Conservation (phyloP, 2,113 vertebrate species). For the Poeciliopsis retropinna region DNA sequence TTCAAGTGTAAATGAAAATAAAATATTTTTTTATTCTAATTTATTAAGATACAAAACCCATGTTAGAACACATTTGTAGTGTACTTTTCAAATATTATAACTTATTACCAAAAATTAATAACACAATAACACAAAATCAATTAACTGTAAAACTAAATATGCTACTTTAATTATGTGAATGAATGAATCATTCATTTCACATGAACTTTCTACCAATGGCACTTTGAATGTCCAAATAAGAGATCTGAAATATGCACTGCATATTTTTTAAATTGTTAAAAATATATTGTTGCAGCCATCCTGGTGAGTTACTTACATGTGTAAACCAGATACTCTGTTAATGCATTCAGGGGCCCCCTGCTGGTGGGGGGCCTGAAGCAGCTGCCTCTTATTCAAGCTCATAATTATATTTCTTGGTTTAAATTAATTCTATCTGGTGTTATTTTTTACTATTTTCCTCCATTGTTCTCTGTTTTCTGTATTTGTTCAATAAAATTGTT, state of each 20-base stretch:
- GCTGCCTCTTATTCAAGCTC: no score
- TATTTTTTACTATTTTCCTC: no score
- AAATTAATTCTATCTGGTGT: no score
- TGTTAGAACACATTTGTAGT: no score
- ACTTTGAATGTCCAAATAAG: neutral
- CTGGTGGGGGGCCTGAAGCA: neutral
- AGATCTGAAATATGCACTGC: no score
- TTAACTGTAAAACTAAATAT: neutral
- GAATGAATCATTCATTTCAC: neutral
- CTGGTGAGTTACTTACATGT: neutral
- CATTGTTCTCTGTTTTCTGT: no score
- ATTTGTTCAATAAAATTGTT: no score
- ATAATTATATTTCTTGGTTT: no score
- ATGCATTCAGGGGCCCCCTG: neutral
- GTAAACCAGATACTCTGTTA: neutral
- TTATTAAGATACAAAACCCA: no score
- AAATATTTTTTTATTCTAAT: no score
- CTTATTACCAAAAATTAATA: neutral
- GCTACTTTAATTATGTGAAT: neutral
- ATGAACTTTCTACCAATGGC: neutral
- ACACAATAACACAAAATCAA: neutral
- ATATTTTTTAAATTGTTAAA: neutral
- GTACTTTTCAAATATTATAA: no score
- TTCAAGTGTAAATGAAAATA: no score
- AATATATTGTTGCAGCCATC: neutral